Base-by-base conservation (phyloP, 53 echinoderm and acorn worm genomes). In the Actinopyga echinites region DNA sequence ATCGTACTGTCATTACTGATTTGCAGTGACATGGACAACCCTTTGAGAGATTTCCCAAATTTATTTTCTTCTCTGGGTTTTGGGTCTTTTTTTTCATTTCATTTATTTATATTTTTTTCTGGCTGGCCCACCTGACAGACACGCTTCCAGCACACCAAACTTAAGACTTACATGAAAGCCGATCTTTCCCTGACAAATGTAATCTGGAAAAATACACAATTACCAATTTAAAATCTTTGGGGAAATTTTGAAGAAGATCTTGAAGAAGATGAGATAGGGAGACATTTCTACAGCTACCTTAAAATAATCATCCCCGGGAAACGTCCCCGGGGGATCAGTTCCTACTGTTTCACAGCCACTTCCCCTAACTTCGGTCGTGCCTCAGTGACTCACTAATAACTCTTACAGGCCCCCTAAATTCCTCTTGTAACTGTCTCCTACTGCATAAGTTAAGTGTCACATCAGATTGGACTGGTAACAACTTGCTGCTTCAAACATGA, bases 151-250 rank as follows among this genome's bases (percentile, higher is more conserved):
- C 17, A 49, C 7, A 17, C 49, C 49, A 49, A 49, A 49, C 49
- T 49, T 49, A 65, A 24, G 30, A 34, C 65, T 59, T 65, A 36
- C 65, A 65, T 26, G 33, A 43, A 71, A 71, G 25, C 45, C n/a
- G 42, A 71, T 71, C 71, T 25, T 71, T 44, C 71, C 25, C n/a
- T 42, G 43, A 42, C 71, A 71, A 71, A 38, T 21, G 43, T 71
- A 22, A 71, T 71, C 71, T 71, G 71, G 71, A 44, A 71, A 71
- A 71, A 71, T 38, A 71, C 71, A 71, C 71, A 71, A 71, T 71
- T 45, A 40, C 71, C 40, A 71, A 71, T 71, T 38, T 71, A 34
- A 71, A 71, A 71, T 71, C 71, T 71, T 71, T 42, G 28, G 71
- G 71, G 71, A 71, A 71, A 71, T 71, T 42, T 42, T 24, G 42